These are phyloP conservation scores for Glomeris marginata DNA, from an alignment of 2,888 invertebrate genomes.

Conservation along the genomic window DNA sequence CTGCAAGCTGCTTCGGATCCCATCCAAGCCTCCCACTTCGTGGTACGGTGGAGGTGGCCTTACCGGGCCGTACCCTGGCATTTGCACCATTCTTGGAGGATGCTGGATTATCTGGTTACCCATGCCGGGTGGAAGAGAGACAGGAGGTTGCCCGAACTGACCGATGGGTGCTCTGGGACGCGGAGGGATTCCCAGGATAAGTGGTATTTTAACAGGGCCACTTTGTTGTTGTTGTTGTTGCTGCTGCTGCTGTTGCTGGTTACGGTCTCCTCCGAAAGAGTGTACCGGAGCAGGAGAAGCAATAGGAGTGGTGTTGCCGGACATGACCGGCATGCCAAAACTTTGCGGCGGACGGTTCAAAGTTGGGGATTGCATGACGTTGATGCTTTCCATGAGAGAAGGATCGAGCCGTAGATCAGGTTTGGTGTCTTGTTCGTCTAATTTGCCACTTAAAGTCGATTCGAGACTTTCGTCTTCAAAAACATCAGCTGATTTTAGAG, in stretches of 20 bases:
- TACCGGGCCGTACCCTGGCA: conserved; percentile 24
- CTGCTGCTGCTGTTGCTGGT: conserved; percentile 19
- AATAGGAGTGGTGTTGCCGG: background rate
- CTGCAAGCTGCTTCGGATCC: background rate
- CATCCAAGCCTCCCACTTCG: conserved; percentile 33
- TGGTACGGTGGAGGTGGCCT: conserved; percentile 59
- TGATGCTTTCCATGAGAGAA: background rate
- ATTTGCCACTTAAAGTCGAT: conserved; percentile 6
- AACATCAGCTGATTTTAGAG: conserved; percentile 12
- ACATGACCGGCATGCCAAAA: no score
- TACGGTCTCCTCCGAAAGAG: background rate
- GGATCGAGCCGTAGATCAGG: conserved; percentile 2
- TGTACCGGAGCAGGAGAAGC: background rate
- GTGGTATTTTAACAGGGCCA: background rate
- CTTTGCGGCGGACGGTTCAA: no score
- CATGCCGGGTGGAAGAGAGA: conserved; percentile 6
- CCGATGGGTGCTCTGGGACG: background rate
- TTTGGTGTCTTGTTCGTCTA: conserved; percentile 11
- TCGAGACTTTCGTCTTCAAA: conserved; percentile 15
- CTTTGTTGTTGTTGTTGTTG: conserved; percentile 33
- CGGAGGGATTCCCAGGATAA: background rate
- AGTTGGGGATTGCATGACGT: background rate
- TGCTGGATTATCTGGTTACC: conserved; percentile 3
- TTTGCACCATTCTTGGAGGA: background rate
- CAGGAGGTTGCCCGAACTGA: conserved; percentile 13